Conservation (phyloP, 2,888 invertebrate species). For the Prosapia bicincta region DNA sequence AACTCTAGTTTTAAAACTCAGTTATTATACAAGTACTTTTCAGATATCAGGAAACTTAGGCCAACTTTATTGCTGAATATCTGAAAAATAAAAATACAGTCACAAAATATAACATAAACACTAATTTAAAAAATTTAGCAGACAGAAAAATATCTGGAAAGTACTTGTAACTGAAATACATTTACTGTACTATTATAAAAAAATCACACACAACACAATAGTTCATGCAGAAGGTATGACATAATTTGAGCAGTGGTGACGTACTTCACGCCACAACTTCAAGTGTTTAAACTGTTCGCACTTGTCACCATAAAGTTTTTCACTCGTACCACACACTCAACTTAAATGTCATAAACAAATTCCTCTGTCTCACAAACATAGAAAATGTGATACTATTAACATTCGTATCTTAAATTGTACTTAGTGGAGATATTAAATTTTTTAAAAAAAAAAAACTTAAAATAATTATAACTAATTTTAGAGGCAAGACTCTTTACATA, state of each 20-base stretch:
- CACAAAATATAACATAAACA: too few species aligned
- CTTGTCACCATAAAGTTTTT: constrained; percentile 13
- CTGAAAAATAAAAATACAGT: too few species aligned
- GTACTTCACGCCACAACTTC: not conserved
- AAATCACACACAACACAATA: constrained; percentile 7
- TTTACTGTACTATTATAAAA: constrained; percentile 4
- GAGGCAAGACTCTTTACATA: not conserved
- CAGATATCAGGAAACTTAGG: not conserved
- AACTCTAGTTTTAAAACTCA: not conserved
- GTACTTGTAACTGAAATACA: not conserved
- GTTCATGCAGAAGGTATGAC: constrained; percentile 16
- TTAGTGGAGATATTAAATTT: constrained; percentile 26
- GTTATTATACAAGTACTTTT: not conserved
- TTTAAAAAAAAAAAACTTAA: not conserved
- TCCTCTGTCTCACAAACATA: not conserved
- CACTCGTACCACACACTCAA: constrained; percentile 15
- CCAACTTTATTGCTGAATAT: not conserved
- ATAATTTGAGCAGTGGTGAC: constrained; percentile 30
- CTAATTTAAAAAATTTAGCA: too few species aligned
- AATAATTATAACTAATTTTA: not conserved
- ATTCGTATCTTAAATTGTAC: constrained; percentile 24
- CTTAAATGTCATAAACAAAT: constrained; percentile 15
- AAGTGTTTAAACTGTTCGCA: not conserved
- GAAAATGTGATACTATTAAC: not conserved
- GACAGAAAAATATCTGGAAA: not conserved